Evolutionary conservation across 64 coral and sea anemone genomes (phyloP).

Genomic region (Dendronephthya gigantea): DNA sequence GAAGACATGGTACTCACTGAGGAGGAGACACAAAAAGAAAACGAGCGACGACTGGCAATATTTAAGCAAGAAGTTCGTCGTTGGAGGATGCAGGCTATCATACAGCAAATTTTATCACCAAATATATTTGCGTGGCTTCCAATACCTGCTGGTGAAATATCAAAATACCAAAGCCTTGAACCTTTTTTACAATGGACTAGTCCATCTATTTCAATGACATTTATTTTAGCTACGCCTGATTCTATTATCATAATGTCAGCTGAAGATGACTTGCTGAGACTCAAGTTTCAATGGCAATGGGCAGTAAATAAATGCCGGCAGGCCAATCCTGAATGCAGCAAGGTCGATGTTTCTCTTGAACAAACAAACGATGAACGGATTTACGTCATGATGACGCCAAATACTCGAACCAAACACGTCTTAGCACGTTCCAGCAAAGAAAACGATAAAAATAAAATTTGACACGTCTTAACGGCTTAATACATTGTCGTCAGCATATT

Average conservation of each 20-base stretch:
- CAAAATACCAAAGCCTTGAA: too few species aligned
- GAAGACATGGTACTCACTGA: neutral
- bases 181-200: too few species aligned
- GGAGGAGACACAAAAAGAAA: neutral
- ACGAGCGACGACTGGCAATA: neutral
- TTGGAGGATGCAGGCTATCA: too few species aligned
- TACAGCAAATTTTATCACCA: too few species aligned
- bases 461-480: neutral
- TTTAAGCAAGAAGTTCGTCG: neutral
- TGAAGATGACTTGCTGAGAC: neutral
- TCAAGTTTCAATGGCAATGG: neutral
- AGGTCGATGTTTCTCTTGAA: neutral
- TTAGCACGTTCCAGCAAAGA: neutral
- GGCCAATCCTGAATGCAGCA: neutral
- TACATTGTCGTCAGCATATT: too few species aligned
- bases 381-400: neutral
- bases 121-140: too few species aligned
- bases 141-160: too few species aligned
- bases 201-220: too few species aligned
- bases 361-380: neutral
- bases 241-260: neutral
- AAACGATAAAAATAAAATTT: neutral
- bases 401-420: too few species aligned
- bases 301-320: neutral
- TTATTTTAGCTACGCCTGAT: neutral